Evolutionary conservation across 2,888 invertebrate genomes (phyloP), one percentile per base, ranked within the genome.

Genomic region (Clunio marinus): DNA sequence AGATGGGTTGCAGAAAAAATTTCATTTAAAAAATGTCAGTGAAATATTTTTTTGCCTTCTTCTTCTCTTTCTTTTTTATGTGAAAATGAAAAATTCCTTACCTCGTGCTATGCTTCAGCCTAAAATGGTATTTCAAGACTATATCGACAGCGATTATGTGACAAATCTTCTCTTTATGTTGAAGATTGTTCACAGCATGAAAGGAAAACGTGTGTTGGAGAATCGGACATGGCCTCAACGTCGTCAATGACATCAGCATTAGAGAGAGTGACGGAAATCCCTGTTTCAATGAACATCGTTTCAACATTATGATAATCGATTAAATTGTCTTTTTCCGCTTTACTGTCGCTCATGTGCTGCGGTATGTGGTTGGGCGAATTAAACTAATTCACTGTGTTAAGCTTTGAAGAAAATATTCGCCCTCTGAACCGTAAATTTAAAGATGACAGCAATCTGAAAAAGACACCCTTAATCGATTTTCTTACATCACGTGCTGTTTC

Each of bases 311-410:
- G 27, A 57, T 66, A 66, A 55, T 66, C 66, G 66, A 66, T 66
- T 66, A 66, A 66, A 66, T 35, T 66, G 66, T 66, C 66, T 66
- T 66, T 66, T 66, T 66, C 66, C 66, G 66, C 66, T 66, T 66
- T 66, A 66, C 66, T 66, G 66, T 66, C 66, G 66, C 66, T 66
- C 45, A 63, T 51, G 51, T 51, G 22, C 2, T 51, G 22, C 27
- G 57, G 27, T 4, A 57, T n/a, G 25, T 25, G 57, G 57, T 5
- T n/a, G 57, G 57, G 45, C 4, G 27, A n/a, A 57, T n/a, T n/a
- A n/a, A n/a, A n/a, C n/a, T n/a, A n/a, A n/a, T n/a, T 32, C 35
- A 32, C 13, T 13, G 35, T 8, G 5, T 45, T 45, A 3, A 45
- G 13, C 15, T 45, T 45, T 15, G 45, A 7, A 45, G 8, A 45